phyloP scores from a whole-genome alignment of 2,888 invertebrate species.

The Amiota mariae region DNA sequence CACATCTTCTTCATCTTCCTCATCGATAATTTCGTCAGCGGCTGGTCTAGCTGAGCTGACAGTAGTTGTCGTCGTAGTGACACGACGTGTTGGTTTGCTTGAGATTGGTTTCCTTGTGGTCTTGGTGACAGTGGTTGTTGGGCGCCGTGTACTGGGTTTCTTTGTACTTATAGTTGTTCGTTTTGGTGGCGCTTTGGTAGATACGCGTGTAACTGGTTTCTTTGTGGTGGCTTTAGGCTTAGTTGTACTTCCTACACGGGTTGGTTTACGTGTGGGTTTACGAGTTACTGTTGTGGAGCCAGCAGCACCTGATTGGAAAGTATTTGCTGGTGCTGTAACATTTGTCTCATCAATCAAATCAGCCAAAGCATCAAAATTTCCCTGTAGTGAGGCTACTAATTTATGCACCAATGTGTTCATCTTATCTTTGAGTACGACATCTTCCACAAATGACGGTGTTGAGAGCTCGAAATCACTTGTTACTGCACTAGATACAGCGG shows the following conservation, averaged over 20 bases:
- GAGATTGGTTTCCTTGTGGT: constrained; percentile 73
- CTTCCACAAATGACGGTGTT: constrained; percentile 85
- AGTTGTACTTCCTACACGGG: constrained; percentile 51
- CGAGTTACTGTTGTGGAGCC: constrained; percentile 54
- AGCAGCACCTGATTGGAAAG: constrained; percentile 51
- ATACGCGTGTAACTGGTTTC: constrained; percentile 67
- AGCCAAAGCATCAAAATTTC: constrained; percentile 86
- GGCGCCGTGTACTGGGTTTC: constrained; percentile 62
- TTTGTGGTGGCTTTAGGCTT: constrained; percentile 69
- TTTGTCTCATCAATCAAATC: constrained; percentile 81
- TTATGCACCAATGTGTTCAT: constrained; percentile 88
- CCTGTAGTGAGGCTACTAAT: constrained; percentile 87
- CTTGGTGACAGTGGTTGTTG: constrained; percentile 71
- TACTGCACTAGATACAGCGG: constrained; percentile 75
- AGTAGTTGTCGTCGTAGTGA: constrained; percentile 70
- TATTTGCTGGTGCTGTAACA: constrained; percentile 56
- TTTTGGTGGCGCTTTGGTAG: constrained; percentile 63
- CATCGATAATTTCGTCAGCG: constrained; percentile 66
- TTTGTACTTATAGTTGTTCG: constrained; percentile 63
- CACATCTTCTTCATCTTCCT: constrained; percentile 68
- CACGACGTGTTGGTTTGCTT: constrained; percentile 63
- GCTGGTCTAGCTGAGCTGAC: constrained; percentile 58
- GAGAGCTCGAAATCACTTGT: constrained; percentile 80
- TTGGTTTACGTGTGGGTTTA: constrained; percentile 65
- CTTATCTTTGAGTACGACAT: constrained; percentile 84